Evolutionary conservation across 2,888 invertebrate genomes (phyloP).

Genomic region (Lithosia quadra): DNA sequence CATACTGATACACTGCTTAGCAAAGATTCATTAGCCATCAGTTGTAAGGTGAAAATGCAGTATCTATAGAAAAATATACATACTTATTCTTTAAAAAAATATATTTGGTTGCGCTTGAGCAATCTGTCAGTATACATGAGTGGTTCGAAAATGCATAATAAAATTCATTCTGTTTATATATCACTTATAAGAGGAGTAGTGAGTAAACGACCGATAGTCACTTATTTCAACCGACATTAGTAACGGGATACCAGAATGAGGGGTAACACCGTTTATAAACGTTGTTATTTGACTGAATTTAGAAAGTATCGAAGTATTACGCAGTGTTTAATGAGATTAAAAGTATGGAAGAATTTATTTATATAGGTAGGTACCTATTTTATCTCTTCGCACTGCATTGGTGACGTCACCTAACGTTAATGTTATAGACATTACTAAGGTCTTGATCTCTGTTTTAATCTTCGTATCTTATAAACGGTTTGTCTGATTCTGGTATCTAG

Average conservation of each 20-base stretch:
- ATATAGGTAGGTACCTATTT: too few relatives aligned
- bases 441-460: too few relatives aligned
- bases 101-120: neutral
- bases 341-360: too few relatives aligned
- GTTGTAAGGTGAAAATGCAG: neutral
- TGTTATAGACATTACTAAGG: too few relatives aligned
- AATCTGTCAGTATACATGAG: neutral
- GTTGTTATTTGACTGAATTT: too few relatives aligned
- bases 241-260: neutral
- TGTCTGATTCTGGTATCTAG: neutral
- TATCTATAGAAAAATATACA: neutral
- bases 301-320: too few relatives aligned
- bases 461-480: too few relatives aligned
- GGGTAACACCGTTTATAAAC: neutral
- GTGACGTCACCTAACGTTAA: too few relatives aligned
- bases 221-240: neutral
- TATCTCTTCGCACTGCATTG: too few relatives aligned
- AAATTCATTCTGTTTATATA: neutral
- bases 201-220: neutral
- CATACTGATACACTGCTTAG: neutral
- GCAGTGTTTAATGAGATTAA: too few relatives aligned
- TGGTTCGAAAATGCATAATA: neutral
- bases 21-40: neutral
- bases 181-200: neutral
- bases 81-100: neutral